phyloP scores from a whole-genome alignment of 2,113 vertebrate genomes.

The Cynoglossus semilaevis region DNA sequence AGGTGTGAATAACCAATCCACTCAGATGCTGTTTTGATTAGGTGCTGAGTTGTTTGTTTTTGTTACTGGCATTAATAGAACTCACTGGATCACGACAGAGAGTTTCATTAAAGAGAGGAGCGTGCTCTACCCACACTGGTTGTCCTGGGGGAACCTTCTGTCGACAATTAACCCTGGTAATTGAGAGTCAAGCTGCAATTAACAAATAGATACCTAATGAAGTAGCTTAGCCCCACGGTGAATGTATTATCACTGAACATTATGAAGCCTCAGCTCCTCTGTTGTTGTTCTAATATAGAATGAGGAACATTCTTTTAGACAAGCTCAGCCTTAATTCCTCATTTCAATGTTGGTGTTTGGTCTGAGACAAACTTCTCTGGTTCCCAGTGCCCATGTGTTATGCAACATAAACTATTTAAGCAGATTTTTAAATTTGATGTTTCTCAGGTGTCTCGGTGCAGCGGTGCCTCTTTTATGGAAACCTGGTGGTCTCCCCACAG shows the following conservation, averaged over 20 bases:
- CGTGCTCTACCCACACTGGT: constrained; percentile 41
- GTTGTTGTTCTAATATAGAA: constrained; percentile 29
- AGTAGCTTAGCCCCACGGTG: constrained; percentile 63
- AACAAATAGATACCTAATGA: constrained; percentile 75
- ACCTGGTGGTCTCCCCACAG: constrained; percentile 31
- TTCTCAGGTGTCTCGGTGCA: constrained; percentile 60
- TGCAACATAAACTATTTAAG: neutral
- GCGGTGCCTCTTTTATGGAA: constrained; percentile 40
- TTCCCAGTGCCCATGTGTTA: too few species aligned
- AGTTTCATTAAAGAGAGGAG: constrained; percentile 56
- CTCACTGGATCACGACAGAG: constrained; percentile 53
- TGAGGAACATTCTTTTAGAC: constrained; percentile 15
- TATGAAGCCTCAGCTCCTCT: constrained; percentile 39
- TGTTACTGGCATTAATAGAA: constrained; percentile 60
- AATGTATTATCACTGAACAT: constrained; percentile 60
- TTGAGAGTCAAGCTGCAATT: constrained; percentile 77
- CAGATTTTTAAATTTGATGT: neutral
- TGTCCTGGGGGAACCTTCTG: constrained; percentile 64
- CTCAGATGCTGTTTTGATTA: constrained; percentile 42
- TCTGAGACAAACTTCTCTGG: constrained; percentile 4
- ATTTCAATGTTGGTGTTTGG: constrained; percentile 18
- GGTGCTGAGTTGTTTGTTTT: constrained; percentile 51
- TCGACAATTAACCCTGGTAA: constrained; percentile 78
- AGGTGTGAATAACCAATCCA: constrained; percentile 65
- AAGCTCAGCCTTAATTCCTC: neutral